phyloP scores from a whole-genome alignment of 2,888 invertebrate genomes.

The Chloroclystis v-ata region DNA sequence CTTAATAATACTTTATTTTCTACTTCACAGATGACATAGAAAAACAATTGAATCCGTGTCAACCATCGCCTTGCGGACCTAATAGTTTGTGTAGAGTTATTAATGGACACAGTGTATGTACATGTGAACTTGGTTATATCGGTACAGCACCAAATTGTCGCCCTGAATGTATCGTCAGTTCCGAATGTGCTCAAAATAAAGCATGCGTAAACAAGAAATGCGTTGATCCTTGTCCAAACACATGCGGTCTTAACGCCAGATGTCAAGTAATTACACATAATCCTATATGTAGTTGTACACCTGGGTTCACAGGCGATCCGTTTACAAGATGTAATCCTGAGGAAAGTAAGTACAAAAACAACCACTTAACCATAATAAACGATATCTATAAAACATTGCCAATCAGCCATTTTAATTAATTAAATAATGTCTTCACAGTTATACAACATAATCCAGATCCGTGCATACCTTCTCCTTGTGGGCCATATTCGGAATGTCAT shows the following conservation, averaged over 20 bases:
- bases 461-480: conserved; percentile 89
- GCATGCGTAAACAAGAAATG: conserved; percentile 90
- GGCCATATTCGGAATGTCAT: conserved; percentile 89
- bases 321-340: conserved; percentile 82
- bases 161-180: conserved; percentile 90
- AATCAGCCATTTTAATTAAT: background rate
- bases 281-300: conserved; percentile 90
- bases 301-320: conserved; percentile 89
- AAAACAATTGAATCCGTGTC: conserved; percentile 79
- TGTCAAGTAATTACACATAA: conserved; percentile 92
- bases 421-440: conserved; percentile 31
- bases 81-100: conserved; percentile 87
- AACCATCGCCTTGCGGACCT: conserved; percentile 90
- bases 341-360: conserved; percentile 76
- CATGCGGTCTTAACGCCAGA: conserved; percentile 88
- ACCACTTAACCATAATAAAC: too few relatives aligned
- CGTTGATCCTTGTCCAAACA: conserved; percentile 87
- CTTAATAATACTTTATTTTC: too few relatives aligned
- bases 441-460: conserved; percentile 75
- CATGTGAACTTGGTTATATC: conserved; percentile 85
- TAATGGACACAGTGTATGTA: conserved; percentile 88
- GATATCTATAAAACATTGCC: too few relatives aligned
- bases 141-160: conserved; percentile 88
- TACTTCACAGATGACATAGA: conserved; percentile 35
- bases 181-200: conserved; percentile 88